phyloP scores from a whole-genome alignment of 2,797 vertebrate genomes.

The Squalus acanthias region DNA sequence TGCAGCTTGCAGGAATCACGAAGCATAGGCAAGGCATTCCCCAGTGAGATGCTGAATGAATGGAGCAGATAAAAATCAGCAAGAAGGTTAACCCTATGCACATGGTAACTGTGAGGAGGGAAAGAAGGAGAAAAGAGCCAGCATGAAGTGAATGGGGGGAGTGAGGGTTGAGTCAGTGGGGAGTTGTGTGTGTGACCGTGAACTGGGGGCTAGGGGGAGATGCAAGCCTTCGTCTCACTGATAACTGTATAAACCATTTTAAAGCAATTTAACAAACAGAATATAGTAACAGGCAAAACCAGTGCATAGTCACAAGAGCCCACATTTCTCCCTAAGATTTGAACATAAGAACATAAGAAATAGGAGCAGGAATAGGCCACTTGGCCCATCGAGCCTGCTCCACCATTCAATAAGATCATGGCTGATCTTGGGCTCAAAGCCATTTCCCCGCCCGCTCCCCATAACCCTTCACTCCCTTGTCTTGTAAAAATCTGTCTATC shows the following conservation, averaged over 20 bases:
- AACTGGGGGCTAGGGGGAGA: neutral
- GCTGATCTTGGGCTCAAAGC: too few species aligned
- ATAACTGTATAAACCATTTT: neutral
- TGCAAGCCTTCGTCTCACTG: neutral
- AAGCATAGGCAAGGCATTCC: neutral
- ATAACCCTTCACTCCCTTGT: too few species aligned
- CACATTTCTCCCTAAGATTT: neutral
- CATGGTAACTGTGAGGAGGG: neutral
- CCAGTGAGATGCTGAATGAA: neutral
- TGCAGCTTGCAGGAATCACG: neutral
- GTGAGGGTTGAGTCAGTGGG: neutral
- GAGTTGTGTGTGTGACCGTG: neutral
- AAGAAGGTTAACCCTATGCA: neutral
- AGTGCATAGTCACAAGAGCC: neutral
- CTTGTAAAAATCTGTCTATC: too few species aligned
- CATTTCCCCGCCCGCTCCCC: too few species aligned
- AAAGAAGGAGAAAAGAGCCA: neutral
- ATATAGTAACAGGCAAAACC: neutral
- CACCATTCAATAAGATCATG: too few species aligned
- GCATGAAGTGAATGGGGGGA: neutral
- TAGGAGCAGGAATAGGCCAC: too few species aligned
- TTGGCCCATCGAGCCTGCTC: too few species aligned
- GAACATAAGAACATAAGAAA: too few species aligned
- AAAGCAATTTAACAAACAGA: neutral
- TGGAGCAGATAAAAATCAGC: neutral